Evolutionary conservation across 2,113 vertebrate species (phyloP), one percentile per base, ranked within the genome.

Genomic region (Pantherophis guttatus): DNA sequence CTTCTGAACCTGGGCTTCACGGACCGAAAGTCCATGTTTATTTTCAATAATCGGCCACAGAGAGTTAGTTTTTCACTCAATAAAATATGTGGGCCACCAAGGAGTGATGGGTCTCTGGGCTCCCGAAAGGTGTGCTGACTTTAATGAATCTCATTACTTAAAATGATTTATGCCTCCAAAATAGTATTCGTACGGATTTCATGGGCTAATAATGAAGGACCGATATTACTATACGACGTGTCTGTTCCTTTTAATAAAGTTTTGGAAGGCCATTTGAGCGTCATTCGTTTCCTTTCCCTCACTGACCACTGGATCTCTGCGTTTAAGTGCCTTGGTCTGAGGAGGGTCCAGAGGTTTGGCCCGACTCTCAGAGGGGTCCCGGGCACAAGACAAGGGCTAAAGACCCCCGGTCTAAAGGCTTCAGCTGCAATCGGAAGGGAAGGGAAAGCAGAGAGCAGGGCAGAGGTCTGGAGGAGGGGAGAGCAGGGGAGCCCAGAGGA

Each of bases 251-350:
- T 70, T 2, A 15, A 70, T n/a, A 48, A 48, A 48, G 29, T 70
- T n/a, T n/a, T n/a, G 12, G 29, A 15, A 70, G 1, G 29, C 29
- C 65, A 0, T n/a, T 70, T 5, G 65, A n/a, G 65, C 29, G 5
- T 1, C 15, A 70, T 70, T n/a, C 5, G 5, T 70, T 26, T 26
- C 24, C 24, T 26, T 11, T n/a, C 29, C 65, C 11, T 1, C 0
- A 5, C 29, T 0, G 29, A 4, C 55, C 19, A 58, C 58, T 59
- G 24, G 21, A 59, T 59, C 7, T 0, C 2, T 2, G 21, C 58
- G 0, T 23, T 59, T 9, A 9, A 52, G 53, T 53, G 13, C 54
- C 0, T 29, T 65, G 29, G 29, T 70, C 29, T 15, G n/a, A 75
- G 11, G 62, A 65, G n/a, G 65, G 65, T 7, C n/a, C 26, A n/a